A percentile compares a stretch with the other conserved stretches of the same genome.
phyloP scores from a whole-genome alignment of 2,113 vertebrate species.

The Bettongia penicillata region DNA sequence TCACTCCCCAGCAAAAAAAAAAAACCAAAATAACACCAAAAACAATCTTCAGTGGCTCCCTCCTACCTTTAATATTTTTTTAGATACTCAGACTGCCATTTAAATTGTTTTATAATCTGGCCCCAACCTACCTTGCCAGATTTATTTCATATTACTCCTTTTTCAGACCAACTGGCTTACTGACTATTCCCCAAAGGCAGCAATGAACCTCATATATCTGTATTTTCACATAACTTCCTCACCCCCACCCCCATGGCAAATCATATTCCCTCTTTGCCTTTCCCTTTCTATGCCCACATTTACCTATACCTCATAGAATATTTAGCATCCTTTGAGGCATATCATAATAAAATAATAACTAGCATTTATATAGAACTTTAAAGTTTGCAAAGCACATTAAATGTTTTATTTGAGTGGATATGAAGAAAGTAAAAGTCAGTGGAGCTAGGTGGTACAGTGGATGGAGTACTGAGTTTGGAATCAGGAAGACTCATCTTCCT shows the following conservation, averaged over 20 bases:
- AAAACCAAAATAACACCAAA: too few relatives aligned
- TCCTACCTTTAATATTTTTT: neutral
- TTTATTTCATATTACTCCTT: neutral
- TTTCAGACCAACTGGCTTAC: neutral
- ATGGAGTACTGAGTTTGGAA: neutral
- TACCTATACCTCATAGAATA: neutral
- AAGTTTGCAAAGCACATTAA: neutral
- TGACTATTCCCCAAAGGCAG: neutral
- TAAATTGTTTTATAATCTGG: neutral
- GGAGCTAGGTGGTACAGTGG: too few relatives aligned
- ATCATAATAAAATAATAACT: neutral
- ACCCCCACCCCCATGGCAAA: neutral
- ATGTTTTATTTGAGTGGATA: neutral
- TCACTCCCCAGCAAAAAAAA: neutral
- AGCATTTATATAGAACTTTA: neutral
- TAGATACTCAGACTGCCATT: neutral
- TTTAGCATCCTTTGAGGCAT: neutral
- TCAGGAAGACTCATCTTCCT: neutral
- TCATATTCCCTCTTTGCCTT: neutral
- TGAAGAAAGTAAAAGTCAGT: too few relatives aligned
- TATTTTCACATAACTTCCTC: neutral
- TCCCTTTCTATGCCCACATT: neutral
- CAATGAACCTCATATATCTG: neutral
- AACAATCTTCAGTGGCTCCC: neutral
- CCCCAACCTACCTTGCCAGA: neutral